Evolutionary conservation across 2,888 invertebrate genomes (phyloP).

Genomic region (Sinodicranocentrus sp.): DNA sequence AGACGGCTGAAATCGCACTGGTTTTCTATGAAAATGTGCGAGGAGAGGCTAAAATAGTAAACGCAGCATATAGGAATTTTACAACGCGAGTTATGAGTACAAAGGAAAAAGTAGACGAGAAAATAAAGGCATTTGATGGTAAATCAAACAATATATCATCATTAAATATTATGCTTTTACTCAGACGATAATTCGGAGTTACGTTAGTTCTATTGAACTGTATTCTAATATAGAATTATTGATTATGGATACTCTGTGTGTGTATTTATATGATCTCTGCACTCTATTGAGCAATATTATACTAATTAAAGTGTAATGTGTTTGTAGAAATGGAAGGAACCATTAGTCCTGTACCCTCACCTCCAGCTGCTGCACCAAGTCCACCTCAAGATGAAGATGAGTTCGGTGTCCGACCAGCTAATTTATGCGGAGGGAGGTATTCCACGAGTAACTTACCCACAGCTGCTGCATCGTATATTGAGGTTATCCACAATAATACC

Average conservation of each 20-base stretch:
- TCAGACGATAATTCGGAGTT: too few relatives aligned
- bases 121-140: slow-evolving; percentile 84
- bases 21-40: slow-evolving; percentile 76
- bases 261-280: too few relatives aligned
- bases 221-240: too few relatives aligned
- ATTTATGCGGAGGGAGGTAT: slow-evolving; percentile 36
- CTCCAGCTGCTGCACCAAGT: slow-evolving; percentile 73
- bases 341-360: slow-evolving; percentile 74
- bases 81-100: slow-evolving; percentile 91
- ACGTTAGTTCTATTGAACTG: too few relatives aligned
- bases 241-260: too few relatives aligned
- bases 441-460: slow-evolving; percentile 18
- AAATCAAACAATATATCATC: too few relatives aligned
- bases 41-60: slow-evolving; percentile 75
- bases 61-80: slow-evolving; percentile 92
- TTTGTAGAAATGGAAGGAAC: slow-evolving; percentile 75
- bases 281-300: too few relatives aligned
- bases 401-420: slow-evolving; percentile 52
- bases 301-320: too few relatives aligned
- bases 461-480: slow-evolving; percentile 41
- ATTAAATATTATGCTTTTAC: too few relatives aligned
- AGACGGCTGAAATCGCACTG: slow-evolving; percentile 74
- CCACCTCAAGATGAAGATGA: slow-evolving; percentile 69
- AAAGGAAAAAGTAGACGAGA: slow-evolving; percentile 91
- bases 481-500: slow-evolving; percentile 55